phyloP scores from a whole-genome alignment of 2,797 vertebrate species.

The Psittacula echo region DNA sequence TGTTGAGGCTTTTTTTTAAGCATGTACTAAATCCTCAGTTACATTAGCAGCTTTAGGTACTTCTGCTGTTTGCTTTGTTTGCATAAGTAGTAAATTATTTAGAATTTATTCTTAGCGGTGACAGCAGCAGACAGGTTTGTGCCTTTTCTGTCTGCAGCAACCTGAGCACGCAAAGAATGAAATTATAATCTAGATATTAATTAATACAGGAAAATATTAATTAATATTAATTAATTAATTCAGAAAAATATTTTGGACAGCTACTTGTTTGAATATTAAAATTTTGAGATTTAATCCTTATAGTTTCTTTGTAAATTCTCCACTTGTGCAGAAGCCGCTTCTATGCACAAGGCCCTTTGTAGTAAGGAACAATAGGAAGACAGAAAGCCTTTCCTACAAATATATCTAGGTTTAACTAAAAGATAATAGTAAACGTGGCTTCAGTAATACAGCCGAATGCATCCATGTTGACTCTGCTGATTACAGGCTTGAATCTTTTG shows the following conservation, averaged over 20 bases:
- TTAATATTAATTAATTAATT: no score
- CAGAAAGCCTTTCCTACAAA: background rate
- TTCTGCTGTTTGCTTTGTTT: background rate
- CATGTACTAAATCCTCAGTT: background rate
- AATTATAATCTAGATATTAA: background rate
- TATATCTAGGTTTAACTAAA: background rate
- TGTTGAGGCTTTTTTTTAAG: background rate
- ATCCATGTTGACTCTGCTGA: background rate
- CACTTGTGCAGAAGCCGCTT: background rate
- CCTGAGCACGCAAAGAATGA: background rate
- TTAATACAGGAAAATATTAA: background rate
- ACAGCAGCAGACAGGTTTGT: background rate
- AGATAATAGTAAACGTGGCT: background rate
- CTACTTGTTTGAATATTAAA: background rate
- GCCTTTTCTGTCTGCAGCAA: background rate
- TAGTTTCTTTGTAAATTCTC: background rate
- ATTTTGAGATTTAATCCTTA: background rate
- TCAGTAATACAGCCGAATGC: background rate
- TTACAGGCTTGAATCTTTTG: background rate
- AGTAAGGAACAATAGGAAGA: background rate
- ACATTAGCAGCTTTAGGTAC: background rate
- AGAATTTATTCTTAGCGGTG: background rate
- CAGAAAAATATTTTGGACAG: background rate
- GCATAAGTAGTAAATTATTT: background rate
- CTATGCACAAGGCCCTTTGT: background rate